These are phyloP conservation scores for Buceros bicornis DNA, from an alignment of 2,797 vertebrate species.

Conservation along the genomic window DNA sequence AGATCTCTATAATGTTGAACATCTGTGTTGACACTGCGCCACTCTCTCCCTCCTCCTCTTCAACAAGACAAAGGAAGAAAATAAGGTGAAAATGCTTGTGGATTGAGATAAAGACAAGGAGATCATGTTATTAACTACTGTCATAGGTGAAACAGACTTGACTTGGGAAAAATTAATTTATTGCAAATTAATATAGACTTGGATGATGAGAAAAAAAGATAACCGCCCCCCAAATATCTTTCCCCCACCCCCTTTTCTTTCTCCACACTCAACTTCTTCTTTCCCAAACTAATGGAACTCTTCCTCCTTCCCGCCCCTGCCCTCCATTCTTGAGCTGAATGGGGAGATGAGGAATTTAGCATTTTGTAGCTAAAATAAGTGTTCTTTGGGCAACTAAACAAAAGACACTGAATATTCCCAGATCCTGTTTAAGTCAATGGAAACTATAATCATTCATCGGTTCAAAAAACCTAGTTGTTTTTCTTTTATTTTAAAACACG, in stretches of 20 bases:
- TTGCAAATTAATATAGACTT: not conserved
- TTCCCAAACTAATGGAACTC: not conserved
- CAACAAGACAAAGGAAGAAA: not conserved
- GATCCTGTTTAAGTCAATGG: not conserved
- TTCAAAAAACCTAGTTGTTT: not conserved
- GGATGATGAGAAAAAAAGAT: not conserved
- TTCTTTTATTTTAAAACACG: not conserved
- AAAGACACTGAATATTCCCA: not conserved
- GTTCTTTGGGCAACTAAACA: not conserved
- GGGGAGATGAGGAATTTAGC: not conserved
- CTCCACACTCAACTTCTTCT: not conserved
- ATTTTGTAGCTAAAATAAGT: not conserved
- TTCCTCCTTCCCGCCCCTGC: not conserved
- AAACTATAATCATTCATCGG: not conserved
- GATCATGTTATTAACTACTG: not conserved
- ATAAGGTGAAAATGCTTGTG: not conserved
- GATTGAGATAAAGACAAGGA: not conserved
- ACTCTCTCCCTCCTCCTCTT: not conserved
- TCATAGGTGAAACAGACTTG: not conserved
- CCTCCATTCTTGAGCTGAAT: fast-evolving
- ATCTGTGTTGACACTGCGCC: not conserved
- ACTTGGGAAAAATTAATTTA: not conserved
- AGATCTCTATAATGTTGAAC: not conserved
- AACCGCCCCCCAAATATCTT: not conserved
- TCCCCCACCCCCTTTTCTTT: not conserved